Conservation (phyloP, 2,797 vertebrate genomes). For the Mormyrops boulengeri region DNA sequence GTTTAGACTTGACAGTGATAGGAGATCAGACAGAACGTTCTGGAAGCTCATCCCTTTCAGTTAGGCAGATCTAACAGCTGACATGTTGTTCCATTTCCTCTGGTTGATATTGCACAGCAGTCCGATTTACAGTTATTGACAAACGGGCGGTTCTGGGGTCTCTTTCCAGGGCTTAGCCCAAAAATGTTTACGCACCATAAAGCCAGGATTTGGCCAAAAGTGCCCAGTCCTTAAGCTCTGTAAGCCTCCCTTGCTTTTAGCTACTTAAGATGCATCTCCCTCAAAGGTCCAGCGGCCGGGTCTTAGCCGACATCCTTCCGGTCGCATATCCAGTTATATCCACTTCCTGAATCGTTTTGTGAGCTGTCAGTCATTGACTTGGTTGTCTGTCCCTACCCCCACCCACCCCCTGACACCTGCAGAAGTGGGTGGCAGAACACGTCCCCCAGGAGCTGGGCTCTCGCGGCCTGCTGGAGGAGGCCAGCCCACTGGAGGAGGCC, state of each 20-base stretch:
- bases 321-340: neutral
- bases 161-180: neutral
- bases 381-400: neutral
- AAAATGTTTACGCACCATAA: neutral
- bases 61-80: neutral
- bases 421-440: neutral
- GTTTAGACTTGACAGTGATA: neutral
- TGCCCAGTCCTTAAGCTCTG: neutral
- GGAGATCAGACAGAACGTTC: neutral
- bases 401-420: slow-evolving; percentile 31
- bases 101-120: neutral
- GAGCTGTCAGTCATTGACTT: neutral
- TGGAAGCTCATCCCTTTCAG: neutral
- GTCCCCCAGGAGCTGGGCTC: neutral
- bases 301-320: neutral
- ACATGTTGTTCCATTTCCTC: neutral
- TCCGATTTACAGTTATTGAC: neutral
- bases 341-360: neutral
- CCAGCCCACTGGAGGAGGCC: slow-evolving; percentile 27
- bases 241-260: neutral
- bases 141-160: neutral
- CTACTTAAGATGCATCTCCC: neutral
- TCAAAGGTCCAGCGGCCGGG: neutral
- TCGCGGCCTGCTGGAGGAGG: slow-evolving; percentile 28
- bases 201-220: neutral